A percentile compares a stretch with the other conserved stretches of the same genome.
phyloP scores from a whole-genome alignment of 2,113 vertebrate genomes.

The Oryzias melastigma region DNA sequence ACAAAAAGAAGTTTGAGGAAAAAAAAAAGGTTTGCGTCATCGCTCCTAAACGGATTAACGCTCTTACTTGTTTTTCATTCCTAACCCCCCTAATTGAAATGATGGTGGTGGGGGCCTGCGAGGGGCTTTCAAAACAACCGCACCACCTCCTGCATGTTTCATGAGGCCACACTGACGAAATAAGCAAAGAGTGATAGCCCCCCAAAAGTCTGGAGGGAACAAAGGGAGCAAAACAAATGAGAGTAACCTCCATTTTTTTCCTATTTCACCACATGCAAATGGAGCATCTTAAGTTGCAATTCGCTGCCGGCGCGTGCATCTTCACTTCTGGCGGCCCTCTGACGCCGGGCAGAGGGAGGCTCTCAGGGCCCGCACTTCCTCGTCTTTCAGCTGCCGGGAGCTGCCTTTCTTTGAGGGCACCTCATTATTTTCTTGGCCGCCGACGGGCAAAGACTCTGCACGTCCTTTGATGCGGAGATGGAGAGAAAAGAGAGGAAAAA shows the following conservation, averaged over 20 bases:
- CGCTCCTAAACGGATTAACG: conserved; percentile 29
- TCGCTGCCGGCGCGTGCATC: background rate
- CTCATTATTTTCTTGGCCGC: conserved; percentile 57
- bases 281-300: conserved; percentile 13
- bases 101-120: conserved; percentile 24
- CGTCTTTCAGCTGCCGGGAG: conserved; percentile 15
- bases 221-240: conserved; percentile 13
- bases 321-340: background rate
- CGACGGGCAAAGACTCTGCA: conserved; percentile 41
- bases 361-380: conserved; percentile 15
- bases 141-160: conserved; percentile 55
- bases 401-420: conserved; percentile 30
- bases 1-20: conserved; percentile 24
- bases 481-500: conserved; percentile 12
- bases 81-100: conserved; percentile 25
- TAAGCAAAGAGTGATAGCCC: conserved; percentile 28
- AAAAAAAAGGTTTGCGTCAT: conserved; percentile 28
- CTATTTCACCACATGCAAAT: background rate
- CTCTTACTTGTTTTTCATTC: background rate
- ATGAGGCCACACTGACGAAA: conserved; percentile 35
- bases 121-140: conserved; percentile 45
- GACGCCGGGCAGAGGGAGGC: conserved; percentile 24
- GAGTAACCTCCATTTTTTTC: conserved; percentile 55
- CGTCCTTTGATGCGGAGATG: conserved; percentile 34
- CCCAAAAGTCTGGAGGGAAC: conserved; percentile 20